Conservation (phyloP, 2,797 vertebrate species). For the Bradypodion pumilum region DNA sequence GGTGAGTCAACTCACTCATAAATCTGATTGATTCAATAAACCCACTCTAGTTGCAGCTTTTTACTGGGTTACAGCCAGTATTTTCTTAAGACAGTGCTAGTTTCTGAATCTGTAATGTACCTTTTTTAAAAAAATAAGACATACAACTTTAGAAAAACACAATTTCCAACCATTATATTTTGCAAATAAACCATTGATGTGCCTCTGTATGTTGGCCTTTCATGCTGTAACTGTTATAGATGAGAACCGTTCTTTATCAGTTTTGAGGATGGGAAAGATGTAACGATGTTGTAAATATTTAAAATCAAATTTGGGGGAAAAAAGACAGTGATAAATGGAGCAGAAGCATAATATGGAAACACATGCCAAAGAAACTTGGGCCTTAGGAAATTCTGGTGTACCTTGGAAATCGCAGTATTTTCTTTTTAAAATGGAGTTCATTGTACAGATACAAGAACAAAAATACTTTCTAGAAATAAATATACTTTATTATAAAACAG, state of each 20-base stretch:
- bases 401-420: conserved; percentile 67
- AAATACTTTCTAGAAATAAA: neutral
- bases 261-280: conserved; percentile 95
- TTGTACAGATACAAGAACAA: neutral
- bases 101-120: conserved; percentile 55
- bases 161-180: conserved; percentile 86
- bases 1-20: too few relatives aligned
- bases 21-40: too few relatives aligned
- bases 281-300: conserved; percentile 99
- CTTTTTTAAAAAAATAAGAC: conserved; percentile 52
- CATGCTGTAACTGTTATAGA: conserved; percentile 93
- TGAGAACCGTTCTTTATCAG: conserved; percentile 98
- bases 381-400: conserved; percentile 58
- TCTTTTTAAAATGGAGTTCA: neutral
- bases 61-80: too few relatives aligned
- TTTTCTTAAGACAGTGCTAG: too few relatives aligned
- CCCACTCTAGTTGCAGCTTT: too few relatives aligned
- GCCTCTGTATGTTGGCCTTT: conserved; percentile 92
- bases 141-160: conserved; percentile 68
- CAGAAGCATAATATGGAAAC: conserved; percentile 73
- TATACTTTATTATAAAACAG: neutral
- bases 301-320: conserved; percentile 99
- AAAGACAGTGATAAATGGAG: conserved; percentile 98
- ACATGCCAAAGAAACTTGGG: conserved; percentile 61
- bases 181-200: conserved; percentile 99